phyloP scores from a whole-genome alignment of 2,888 invertebrate genomes.

The Caenorhabditis doughertyi region DNA sequence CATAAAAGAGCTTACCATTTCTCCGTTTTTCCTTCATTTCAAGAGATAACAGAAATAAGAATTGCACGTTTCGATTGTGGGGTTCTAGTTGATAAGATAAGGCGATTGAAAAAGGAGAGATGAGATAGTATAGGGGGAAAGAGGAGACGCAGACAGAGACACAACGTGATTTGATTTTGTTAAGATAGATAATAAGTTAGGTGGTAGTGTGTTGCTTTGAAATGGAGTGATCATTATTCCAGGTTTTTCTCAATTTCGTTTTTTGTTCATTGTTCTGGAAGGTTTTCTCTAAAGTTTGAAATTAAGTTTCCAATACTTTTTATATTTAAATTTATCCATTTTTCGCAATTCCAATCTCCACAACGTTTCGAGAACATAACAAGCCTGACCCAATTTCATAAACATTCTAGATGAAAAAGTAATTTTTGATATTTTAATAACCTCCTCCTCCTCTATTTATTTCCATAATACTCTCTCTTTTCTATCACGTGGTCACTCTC shows the following conservation, averaged over 20 bases:
- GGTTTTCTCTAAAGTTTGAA: no score
- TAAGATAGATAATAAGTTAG: constrained; percentile 1
- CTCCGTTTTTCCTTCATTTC: neutral
- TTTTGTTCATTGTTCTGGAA: no score
- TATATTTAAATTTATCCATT: no score
- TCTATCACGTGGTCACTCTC: neutral
- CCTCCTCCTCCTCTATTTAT: neutral
- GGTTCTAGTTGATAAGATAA: constrained; percentile 3
- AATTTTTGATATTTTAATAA: constrained; percentile 12
- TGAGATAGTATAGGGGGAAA: neutral
- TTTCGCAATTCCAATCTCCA: no score
- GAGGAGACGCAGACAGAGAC: constrained; percentile 17
- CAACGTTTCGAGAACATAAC: no score
- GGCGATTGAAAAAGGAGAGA: neutral
- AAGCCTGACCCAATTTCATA: no score
- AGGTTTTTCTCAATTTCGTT: no score
- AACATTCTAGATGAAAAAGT: no score
- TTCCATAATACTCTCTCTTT: neutral
- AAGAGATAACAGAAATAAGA: neutral
- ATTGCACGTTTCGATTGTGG: constrained; percentile 4
- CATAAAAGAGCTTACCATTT: neutral
- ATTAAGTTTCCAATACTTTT: no score
- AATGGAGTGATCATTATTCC: neutral
- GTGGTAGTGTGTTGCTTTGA: neutral
- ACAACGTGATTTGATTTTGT: constrained; percentile 35